Evolutionary conservation across 1,140 invertebrate genomes (phyloP).

Genomic region (Epicauta chinensis): DNA sequence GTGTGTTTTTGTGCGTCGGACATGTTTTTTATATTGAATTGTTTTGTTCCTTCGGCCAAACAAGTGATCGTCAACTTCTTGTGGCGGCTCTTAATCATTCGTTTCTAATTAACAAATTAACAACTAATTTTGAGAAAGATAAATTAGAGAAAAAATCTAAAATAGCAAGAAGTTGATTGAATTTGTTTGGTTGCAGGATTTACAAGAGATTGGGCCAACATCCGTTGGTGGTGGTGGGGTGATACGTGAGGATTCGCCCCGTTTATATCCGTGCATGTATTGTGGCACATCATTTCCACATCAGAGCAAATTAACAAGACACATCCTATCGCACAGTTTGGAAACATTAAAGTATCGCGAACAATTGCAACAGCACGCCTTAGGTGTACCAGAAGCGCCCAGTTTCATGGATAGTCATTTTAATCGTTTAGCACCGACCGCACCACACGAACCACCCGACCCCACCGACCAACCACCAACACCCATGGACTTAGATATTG

Average conservation of each 20-base stretch:
- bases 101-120: neutral
- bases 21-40: no score
- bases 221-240: conserved; percentile 30
- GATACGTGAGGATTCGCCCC: conserved; percentile 44
- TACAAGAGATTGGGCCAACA: conserved; percentile 42
- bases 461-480: conserved; percentile 47
- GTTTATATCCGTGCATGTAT: conserved; percentile 75
- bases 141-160: conserved; percentile 2
- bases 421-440: conserved; percentile 43
- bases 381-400: conserved; percentile 31
- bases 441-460: conserved; percentile 47
- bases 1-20: no score
- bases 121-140: no score
- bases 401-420: conserved; percentile 36
- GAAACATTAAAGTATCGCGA: conserved; percentile 80
- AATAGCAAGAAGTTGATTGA: conserved; percentile 78
- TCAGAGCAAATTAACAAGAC: conserved; percentile 81
- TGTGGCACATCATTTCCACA: conserved; percentile 80
- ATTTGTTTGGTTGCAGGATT: conserved; percentile 87
- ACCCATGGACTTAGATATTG: conserved; percentile 48
- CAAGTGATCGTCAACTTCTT: conserved; percentile 95
- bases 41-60: conserved; percentile 52
- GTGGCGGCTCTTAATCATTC: conserved; percentile 35
- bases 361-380: conserved; percentile 46
- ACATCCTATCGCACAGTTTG: conserved; percentile 79